Base-by-base conservation (phyloP, 2,797 vertebrate species). In the Enteromius argenteus region DNA sequence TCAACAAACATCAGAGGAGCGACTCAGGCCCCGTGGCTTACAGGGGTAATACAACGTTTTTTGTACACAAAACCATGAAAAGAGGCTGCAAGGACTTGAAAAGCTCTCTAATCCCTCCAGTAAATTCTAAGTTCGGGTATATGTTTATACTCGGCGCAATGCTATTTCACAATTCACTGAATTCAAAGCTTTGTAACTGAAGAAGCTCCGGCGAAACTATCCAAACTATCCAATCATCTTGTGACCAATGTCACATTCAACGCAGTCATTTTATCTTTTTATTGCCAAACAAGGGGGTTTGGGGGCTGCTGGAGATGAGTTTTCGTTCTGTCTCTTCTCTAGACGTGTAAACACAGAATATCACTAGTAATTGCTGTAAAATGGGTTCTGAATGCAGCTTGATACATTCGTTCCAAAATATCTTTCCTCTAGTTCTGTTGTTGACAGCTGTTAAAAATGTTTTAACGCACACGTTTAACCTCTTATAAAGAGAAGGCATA, bases 1-100 rank as follows among this genome's bases (percentile, higher is more conserved):
- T 84, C 88, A 87, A 86, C 89, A 90, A 90, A 89, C 88, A 91
- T 85, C 86, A 86, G 64, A 88, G 86, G 69, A 81, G 79, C 72
- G 23, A 84, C 81, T 86, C 86, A 27, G 84, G 84, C 81, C 88
- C 81, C 79, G 32, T 80, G 88, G 88, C 80, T 89, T 86, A 89
- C 86, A 86, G 82, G 79, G 76, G 71, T 86, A 86, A 89, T 84
- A 75, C 88, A 68, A 86, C 86, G 68, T 80, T 85, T 27, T 85
- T 49, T 81, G 76, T 69, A 80, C 85, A 89, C 86, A 89, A 87
- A 83, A 85, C 86, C 82, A 56, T 80, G 84, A 86, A 86, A 89
- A 87, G 86, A 81, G 84, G 85, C 84, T 74, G 86, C 86, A 58
- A 85, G 86, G 69, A 90, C 86, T 87, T 80, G 82, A 84, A 89